Percentiles rank a stretch among this genome's conserved stretches.
Conservation (phyloP, 2,113 vertebrate genomes). For the Actenoides hombroni region DNA sequence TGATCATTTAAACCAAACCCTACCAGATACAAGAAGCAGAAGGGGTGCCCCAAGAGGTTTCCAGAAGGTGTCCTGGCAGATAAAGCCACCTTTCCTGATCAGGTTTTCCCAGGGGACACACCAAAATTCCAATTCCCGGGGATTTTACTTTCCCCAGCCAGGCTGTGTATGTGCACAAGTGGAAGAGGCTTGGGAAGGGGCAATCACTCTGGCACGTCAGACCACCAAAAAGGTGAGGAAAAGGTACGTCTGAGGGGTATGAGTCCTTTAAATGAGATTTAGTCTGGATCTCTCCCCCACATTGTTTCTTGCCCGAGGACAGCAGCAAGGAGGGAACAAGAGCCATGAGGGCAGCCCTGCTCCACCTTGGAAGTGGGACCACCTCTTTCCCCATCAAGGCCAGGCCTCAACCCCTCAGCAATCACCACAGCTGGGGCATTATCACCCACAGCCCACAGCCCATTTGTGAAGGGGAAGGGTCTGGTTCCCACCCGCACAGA, state of each 20-base stretch:
- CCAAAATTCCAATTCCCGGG: background rate
- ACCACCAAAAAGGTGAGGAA: background rate
- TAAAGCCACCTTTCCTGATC: background rate
- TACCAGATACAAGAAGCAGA: background rate
- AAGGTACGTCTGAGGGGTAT: fast-evolving
- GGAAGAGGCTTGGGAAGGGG: background rate
- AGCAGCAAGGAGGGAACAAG: background rate
- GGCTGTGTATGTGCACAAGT: fast-evolving
- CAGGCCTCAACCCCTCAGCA: fast-evolving
- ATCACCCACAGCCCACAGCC: background rate
- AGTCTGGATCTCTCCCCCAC: background rate
- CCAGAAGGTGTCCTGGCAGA: background rate
- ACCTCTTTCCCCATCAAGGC: fast-evolving
- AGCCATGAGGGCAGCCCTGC: background rate
- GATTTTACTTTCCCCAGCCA: background rate
- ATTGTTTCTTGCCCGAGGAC: background rate
- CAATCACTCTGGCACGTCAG: background rate
- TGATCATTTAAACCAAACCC: background rate
- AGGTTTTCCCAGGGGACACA: background rate
- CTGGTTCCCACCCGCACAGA: background rate
- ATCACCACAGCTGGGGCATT: fast-evolving
- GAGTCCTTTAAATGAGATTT: background rate
- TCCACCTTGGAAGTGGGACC: background rate
- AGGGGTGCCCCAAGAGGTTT: background rate
- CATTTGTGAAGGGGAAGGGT: background rate